Base-by-base conservation (phyloP, 2,113 vertebrate genomes). In the Myanophis thanlyinensis region DNA sequence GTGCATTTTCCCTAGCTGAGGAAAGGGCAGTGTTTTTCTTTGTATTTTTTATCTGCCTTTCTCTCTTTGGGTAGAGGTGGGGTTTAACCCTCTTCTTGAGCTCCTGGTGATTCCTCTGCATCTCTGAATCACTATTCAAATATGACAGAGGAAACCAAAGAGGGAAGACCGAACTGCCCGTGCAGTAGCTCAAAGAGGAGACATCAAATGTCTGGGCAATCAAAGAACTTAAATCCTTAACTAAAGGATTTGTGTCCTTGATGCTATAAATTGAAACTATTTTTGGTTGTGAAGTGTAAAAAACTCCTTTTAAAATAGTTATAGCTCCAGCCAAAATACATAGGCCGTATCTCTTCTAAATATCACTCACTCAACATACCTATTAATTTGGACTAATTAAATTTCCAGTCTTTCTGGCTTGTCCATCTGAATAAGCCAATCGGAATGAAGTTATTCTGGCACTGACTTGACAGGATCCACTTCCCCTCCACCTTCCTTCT, bases 341-440 rank as follows among this genome's bases (percentile, higher is more conserved):
- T 7, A 15, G 25, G 30, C 47, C 27, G 0, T 87, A 40, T 89
- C 87, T 89, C 13, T 25, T 86, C 35, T 89, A 59, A 91, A 91
- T 89, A 93, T 87, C 90, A 95, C 88, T 96, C 92, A 91, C 92
- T 96, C 91, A 86, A 85, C 95, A 94, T 94, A 93, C 93, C 94
- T 93, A 95, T 95, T 97, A 96, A 97, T 96, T 96, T 95, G 92
- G 73, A 40, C 91, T 95, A 94, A 95, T 94, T 96, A 96, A 96
- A 93, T 95, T 97, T 97, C 96, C 95, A 96, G 96, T 97, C 96
- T 95, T 96, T 96, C 96, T 94, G 85, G 96, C 95, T 96, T 95
- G 92, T 96, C 94, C 95, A 93, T 96, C 93, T 88, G 93, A 86
- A 90, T 80, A 87, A 96, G 92, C 93, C 93, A 90, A 94, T 89